Base-by-base conservation (phyloP, 2,113 vertebrate genomes). In the Rousettus leschenaultii region DNA sequence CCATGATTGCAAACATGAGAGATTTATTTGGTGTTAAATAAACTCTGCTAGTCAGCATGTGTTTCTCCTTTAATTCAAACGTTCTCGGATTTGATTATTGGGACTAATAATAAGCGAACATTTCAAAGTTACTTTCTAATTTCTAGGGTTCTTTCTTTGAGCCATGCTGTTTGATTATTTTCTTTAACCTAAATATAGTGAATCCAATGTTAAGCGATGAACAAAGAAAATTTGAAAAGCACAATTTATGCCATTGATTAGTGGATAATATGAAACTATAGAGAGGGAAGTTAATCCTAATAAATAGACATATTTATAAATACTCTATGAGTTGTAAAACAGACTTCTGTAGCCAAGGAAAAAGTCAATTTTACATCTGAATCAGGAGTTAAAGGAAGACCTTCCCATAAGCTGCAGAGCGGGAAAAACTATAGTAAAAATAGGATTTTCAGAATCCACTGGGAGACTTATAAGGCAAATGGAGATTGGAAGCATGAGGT, bases 61-160 rank as follows among this genome's bases (percentile, higher is more conserved):
- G 24, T 35, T 88, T 91, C 21, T 38, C n/a, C 40, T 90, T 83
- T 86, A 94, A 93, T 75, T 83, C 78, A 84, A 83, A 48, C 28
- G 59, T 92, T 53, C 65, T 93, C 61, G n/a, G 45, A 79, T 94
- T 83, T 94, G 43, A 89, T 75, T 89, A 45, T 40, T 63, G 89
- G 26, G 70, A 79, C 70, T 65, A 63, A 80, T 6, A 61, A 15
- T 73, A 95, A 88, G 40, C 9, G 40, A 92, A 43, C 22, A 95
- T 92, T 89, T 79, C 78, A 48, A 89, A 59, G 13, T 88, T 79
- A 88, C 18, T 35, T 83, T 59, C 84, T 21, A 71, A 78, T 66
- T 83, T 91, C 83, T 83, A 26, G 33, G 91, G 48, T 73, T 71
- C 66, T n/a, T 95, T 95, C 35, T 86, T 89, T 92, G 53, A 94